These are phyloP conservation scores for Mesoclemmys tuberculata DNA, from an alignment of 2,113 vertebrate genomes.

Conservation along the genomic window DNA sequence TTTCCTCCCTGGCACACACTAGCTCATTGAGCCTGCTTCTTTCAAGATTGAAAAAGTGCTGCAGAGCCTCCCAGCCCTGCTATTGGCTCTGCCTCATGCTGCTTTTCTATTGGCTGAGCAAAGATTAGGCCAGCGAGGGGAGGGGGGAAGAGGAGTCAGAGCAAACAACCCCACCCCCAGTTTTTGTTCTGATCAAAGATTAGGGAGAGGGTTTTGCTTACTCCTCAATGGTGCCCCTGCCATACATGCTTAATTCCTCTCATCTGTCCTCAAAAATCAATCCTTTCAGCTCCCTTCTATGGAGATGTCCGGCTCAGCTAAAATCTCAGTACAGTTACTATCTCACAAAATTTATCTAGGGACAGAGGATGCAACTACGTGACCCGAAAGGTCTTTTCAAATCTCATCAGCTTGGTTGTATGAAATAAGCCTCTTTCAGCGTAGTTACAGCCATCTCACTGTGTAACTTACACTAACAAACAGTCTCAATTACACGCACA, in stretches of 20 bases:
- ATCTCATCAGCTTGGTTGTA: neutral
- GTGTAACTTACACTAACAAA: neutral
- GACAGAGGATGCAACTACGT: neutral
- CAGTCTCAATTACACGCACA: neutral
- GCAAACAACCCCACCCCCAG: too few relatives aligned
- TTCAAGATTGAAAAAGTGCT: too few relatives aligned
- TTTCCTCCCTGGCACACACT: too few relatives aligned
- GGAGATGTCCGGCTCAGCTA: neutral
- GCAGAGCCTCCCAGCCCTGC: too few relatives aligned
- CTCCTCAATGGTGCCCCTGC: too few relatives aligned
- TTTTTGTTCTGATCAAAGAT: too few relatives aligned
- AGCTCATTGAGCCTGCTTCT: too few relatives aligned
- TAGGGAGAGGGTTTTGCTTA: too few relatives aligned
- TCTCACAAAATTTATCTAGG: neutral
- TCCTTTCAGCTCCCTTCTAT: neutral
- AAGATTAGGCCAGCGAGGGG: too few relatives aligned
- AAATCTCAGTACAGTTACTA: neutral
- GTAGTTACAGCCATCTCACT: neutral
- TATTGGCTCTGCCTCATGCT: too few relatives aligned
- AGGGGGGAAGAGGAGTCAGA: too few relatives aligned
- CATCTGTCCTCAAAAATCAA: neutral
- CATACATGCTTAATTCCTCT: neutral
- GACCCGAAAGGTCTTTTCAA: neutral
- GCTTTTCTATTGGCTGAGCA: too few relatives aligned
- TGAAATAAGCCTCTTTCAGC: neutral